Conservation (phyloP, 1,140 invertebrate genomes). For the Andricus grossulariae region DNA sequence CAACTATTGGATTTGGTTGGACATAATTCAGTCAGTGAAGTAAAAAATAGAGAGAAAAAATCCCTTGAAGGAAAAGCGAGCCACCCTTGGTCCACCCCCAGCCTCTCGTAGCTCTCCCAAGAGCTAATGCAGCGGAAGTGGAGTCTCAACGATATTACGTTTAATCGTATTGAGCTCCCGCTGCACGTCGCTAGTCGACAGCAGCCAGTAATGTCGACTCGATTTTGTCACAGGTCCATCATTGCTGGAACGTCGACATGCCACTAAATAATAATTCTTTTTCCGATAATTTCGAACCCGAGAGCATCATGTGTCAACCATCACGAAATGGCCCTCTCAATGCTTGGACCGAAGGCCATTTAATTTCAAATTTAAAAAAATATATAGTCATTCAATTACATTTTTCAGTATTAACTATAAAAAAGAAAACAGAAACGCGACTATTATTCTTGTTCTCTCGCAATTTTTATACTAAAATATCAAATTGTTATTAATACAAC, state of each 20-base stretch:
- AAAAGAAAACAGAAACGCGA: too few relatives aligned
- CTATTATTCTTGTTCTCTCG: too few relatives aligned
- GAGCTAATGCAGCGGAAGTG: constrained; percentile 63
- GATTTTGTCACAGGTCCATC: constrained; percentile 36
- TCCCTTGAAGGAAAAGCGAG: constrained; percentile 13
- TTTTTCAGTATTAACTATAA: too few relatives aligned
- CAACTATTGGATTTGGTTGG: neutral
- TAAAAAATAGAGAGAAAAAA: neutral
- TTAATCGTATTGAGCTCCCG: constrained; percentile 59
- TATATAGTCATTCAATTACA: too few relatives aligned
- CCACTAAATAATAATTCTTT: neutral
- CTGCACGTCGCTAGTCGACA: constrained; percentile 21
- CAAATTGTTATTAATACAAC: too few relatives aligned
- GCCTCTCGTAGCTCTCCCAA: neutral
- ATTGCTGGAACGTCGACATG: neutral
- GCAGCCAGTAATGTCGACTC: constrained; percentile 40
- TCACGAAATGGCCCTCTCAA: too few relatives aligned
- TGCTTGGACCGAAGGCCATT: too few relatives aligned
- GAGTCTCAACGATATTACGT: constrained; percentile 63
- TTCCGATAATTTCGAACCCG: neutral
- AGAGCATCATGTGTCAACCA: neutral
- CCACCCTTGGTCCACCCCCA: neutral
- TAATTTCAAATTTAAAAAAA: too few relatives aligned
- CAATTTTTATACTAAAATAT: too few relatives aligned
- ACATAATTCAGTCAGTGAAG: neutral